phyloP scores from a whole-genome alignment of 2,888 invertebrate species.

The Masnerella sp. region DNA sequence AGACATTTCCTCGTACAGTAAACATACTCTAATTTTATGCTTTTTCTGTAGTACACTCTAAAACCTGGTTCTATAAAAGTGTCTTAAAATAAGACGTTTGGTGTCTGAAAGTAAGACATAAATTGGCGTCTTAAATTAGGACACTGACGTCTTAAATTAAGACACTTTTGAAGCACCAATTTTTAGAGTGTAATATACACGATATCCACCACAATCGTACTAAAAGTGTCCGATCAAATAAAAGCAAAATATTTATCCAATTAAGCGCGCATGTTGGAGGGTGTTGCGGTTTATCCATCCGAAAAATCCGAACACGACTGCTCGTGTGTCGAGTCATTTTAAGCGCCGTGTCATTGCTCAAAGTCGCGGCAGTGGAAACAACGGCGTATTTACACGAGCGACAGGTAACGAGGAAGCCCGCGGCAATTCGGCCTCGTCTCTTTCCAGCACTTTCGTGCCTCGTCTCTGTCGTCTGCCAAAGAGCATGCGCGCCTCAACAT shows the following conservation, averaged over 20 bases:
- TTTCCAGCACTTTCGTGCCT: constrained; percentile 55
- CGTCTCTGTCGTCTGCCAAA: constrained; percentile 52
- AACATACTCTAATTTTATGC: too few relatives aligned
- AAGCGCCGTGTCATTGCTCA: constrained; percentile 37
- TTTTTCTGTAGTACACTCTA: too few relatives aligned
- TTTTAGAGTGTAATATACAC: too few relatives aligned
- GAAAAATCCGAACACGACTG: constrained; percentile 44
- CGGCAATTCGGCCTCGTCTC: constrained; percentile 63
- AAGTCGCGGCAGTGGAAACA: constrained; percentile 63
- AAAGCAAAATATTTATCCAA: constrained; percentile 40
- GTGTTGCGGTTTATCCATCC: constrained; percentile 21
- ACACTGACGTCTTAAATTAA: too few relatives aligned
- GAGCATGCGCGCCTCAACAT: constrained; percentile 46
- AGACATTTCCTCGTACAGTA: too few relatives aligned
- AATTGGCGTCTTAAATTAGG: too few relatives aligned
- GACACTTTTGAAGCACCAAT: too few relatives aligned
- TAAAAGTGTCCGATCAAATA: too few relatives aligned
- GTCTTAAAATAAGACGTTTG: too few relatives aligned
- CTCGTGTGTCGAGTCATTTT: constrained; percentile 41
- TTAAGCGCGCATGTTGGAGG: constrained; percentile 14
- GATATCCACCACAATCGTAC: too few relatives aligned
- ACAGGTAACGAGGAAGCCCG: constrained; percentile 69
- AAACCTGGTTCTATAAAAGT: too few relatives aligned
- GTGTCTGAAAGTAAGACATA: too few relatives aligned
- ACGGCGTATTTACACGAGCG: constrained; percentile 65